Base-by-base conservation (phyloP, 2,797 vertebrate species). In the Hybognathus amarus region DNA sequence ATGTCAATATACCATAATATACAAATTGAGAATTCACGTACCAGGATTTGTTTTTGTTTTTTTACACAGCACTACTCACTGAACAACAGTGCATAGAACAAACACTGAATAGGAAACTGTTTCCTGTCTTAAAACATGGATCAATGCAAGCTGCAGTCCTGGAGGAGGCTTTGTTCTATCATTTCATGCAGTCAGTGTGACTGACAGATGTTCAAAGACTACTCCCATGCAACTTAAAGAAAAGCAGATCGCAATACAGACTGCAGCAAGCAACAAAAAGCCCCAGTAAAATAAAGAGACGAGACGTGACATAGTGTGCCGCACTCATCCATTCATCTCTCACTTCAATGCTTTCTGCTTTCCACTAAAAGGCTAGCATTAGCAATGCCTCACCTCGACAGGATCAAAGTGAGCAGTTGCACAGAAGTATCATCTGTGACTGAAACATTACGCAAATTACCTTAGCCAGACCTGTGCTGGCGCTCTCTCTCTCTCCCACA, bases 351-450 rank as follows among this genome's bases (percentile, higher is more conserved):
- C 81, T 79, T 67, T 64, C 69, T 74, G 78, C 80, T 68, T 74
- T 84, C 40, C 71, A 83, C 73, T 83, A 36, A 83, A 83, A 83
- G 81, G 73, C 50, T 77, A 83, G 81, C 81, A 77, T 83, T 83
- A 83, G 81, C 52, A 59, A 69, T 33, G 81, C 50, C 81, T 68
- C 50, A 69, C 50, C 50, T 77, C 15, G 5, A 30, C 33, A n/a
- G 77, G 86, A 88, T 88, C 85, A 88, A 88, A 88, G 85, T 73
- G 59, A 59, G 52, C 78, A 79, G 74, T 83, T 81, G 38, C 47
- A 85, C 73, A 78, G 77, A 77, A 69, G 6, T 50, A 69, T 84
- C 79, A 67, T 84, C 45, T 79, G 79, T 54, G 79, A 69, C 67
- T 81, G 27, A 33, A 84, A 79, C 30, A 85, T 88, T 83, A 85